Conservation (phyloP, 1,140 invertebrate species). For the Nephila pilipes region DNA sequence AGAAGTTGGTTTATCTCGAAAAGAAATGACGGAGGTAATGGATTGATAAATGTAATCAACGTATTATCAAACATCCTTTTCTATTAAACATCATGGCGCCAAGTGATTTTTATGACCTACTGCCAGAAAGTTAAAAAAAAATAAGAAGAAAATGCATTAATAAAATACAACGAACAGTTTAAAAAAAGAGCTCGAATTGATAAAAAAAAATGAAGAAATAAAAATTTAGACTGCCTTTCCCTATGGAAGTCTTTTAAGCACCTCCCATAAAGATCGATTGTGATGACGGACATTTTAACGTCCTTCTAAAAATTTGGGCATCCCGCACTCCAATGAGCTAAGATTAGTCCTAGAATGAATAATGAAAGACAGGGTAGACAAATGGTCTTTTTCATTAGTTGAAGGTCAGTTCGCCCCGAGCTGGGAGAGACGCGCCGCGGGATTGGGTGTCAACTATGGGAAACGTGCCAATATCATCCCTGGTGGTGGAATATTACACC, state of each 20-base stretch:
- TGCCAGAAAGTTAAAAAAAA: too few species aligned
- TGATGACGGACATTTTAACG: constrained; percentile 11
- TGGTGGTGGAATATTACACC: constrained; percentile 10
- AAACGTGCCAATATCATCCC: background rate
- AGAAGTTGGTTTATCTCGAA: too few species aligned
- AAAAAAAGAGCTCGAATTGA: background rate
- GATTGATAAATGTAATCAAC: too few species aligned
- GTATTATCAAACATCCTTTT: too few species aligned
- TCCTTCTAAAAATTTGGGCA: constrained; percentile 22
- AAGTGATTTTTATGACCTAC: too few species aligned
- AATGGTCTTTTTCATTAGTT: constrained; percentile 18
- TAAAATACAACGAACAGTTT: too few species aligned
- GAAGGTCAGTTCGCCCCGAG: background rate
- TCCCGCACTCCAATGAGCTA: constrained; percentile 6
- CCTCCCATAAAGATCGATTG: constrained; percentile 4
- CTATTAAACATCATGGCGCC: too few species aligned
- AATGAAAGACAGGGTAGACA: constrained; percentile 10
- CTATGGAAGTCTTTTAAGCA: background rate
- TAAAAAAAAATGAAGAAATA: background rate
- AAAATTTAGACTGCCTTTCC: background rate
- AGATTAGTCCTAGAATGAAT: constrained; percentile 9
- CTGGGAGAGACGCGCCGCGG: background rate
- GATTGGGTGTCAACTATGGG: constrained; percentile 13
- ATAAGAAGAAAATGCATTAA: too few species aligned
- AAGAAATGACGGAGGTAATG: too few species aligned